Base-by-base conservation (phyloP, 1,140 invertebrate species). In the Bombus breviceps region DNA sequence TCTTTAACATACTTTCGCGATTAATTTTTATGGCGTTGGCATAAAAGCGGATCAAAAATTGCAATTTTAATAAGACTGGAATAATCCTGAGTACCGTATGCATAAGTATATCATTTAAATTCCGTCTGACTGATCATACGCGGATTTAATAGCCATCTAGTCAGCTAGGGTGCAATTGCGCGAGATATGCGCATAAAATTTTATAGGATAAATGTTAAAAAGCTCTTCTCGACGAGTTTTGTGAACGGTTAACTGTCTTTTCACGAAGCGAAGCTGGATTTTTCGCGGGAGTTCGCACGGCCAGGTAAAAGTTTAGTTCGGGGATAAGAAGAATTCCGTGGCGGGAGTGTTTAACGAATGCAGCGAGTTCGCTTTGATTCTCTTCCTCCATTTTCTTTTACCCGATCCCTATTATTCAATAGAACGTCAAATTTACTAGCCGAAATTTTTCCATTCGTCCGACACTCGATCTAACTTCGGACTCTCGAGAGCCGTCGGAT, bases 301-400 rank as follows among this genome's bases (percentile, higher is more conserved):
- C 8, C 12, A 12, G 15, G 25, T 25, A 68, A 57, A 83, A 83
- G 74, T 82, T 73, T n/a, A n/a, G 59, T 6, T 37, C 53, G 1
- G 4, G 6, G 32, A 53, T n/a, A 43, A 53, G 43, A 13, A 53
- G 32, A 13, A 53, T 25, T 53, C 41, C 59, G n/a, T 22, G 39
- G 39, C n/a, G 72, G 0, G 68, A 77, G 53, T 69, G 81, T 78
- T 83, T 83, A 83, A 83, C 81, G 81, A 83, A 83, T 77, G 68
- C 62, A 57, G 43, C 43, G 28, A 68, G 28, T 1, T 32, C 15
- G 32, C 13, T 37, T 53, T 47, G 53, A 59, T 47, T 64, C 71
- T 78, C 22, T 34, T 28, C 37, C 18, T 41, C 72, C 37, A 39
- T 68, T 66, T 37, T 10, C 72, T 69, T 43, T 47, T 37, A 34